Evolutionary conservation across 2,888 invertebrate species (phyloP), one percentile per base, ranked within the genome.

Genomic region (Graphium colonna): DNA sequence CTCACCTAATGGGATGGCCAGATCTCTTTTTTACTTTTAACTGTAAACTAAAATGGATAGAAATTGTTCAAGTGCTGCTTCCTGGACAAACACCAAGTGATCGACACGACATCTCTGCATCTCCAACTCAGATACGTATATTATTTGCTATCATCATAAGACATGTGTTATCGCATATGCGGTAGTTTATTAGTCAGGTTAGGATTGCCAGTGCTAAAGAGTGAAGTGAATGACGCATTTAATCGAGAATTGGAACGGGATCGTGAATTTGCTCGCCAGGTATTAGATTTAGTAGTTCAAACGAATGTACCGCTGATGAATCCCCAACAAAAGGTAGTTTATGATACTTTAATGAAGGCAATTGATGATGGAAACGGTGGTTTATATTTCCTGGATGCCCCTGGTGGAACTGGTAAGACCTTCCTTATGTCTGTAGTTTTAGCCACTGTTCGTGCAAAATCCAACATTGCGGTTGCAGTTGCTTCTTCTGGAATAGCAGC

Each of bases 11-110:
- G n/a, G 28, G 28, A 7, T 8, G 33, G 40, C 50, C 47, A 53
- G 53, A 53, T 42, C 48, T 53, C 8, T 53, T 53, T n/a, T 5
- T 33, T 5, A 33, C 33, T 10, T 33, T 33, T 33, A n/a, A 3
- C 9, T 33, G 33, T 33, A 18, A 44, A 51, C 42, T 51, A 36
- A 52, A 47, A 48, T 52, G 43, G 45, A 45, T 36, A 38, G 16
- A 46, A 52, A 52, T 50, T 54, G 13, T 15, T 45, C 38, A 42
- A 36, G 12, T 42, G 52, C 42, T 54, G 54, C 48, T 52, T 49
- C 48, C 54, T 41, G 52, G 55, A 42, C 52, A 52, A 46, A 57
- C 38, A 49, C 31, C 55, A 52, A 46, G 39, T 49, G 52, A 53
- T 57, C 10, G 52, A n/a, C 43, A 53, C 43, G 52, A 57, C 51